These are phyloP conservation scores for Caloenas nicobarica DNA, from an alignment of 2,113 vertebrate species.

Conservation along the genomic window DNA sequence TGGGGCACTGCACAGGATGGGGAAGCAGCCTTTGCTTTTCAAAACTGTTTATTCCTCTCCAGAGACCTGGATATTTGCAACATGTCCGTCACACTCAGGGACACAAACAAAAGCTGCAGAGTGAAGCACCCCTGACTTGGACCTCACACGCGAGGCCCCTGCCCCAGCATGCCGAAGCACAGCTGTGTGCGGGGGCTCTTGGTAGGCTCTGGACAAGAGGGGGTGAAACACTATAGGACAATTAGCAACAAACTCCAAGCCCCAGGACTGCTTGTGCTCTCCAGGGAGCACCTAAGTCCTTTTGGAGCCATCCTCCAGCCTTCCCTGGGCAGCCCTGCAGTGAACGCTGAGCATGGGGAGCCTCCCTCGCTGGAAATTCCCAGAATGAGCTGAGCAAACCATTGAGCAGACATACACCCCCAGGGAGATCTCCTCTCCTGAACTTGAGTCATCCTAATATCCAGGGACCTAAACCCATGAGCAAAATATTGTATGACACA, in stretches of 20 bases:
- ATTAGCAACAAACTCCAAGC: background rate
- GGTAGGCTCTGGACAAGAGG: rapidly evolving
- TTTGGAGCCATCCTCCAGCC: background rate
- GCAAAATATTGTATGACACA: background rate
- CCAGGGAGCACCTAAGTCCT: background rate
- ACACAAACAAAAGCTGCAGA: background rate
- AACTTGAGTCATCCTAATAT: background rate
- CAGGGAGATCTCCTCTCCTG: background rate
- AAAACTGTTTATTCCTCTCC: background rate
- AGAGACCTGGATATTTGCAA: background rate
- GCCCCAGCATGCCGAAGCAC: background rate
- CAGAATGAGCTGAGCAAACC: background rate
- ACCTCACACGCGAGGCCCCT: rapidly evolving
- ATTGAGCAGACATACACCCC: background rate
- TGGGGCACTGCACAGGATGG: background rate
- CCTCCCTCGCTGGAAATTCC: background rate
- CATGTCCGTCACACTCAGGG: too few relatives aligned
- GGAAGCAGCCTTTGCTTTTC: background rate
- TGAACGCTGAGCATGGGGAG: background rate
- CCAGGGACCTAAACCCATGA: background rate
- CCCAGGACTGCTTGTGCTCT: background rate
- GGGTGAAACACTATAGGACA: background rate
- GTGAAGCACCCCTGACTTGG: background rate
- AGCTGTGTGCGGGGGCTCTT: rapidly evolving
- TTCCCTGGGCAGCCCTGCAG: background rate